Evolutionary conservation across 2,888 invertebrate species (phyloP).

Genomic region (Ctenicera cuprea): DNA sequence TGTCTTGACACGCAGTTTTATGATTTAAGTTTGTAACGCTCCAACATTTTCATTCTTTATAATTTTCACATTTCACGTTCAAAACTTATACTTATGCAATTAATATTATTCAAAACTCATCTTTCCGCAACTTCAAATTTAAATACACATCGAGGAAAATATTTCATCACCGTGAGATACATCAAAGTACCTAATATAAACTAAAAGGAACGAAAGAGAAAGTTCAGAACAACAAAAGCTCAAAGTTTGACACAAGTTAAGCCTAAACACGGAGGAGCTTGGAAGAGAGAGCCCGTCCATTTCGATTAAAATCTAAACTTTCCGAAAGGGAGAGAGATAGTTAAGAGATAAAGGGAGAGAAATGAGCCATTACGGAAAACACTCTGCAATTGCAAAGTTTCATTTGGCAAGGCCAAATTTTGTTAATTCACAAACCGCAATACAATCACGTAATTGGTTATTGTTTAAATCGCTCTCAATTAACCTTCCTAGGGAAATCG

Average conservation of each 20-base stretch:
- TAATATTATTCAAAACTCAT: too few species aligned
- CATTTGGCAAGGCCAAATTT: conserved; percentile 19
- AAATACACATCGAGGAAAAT: too few species aligned
- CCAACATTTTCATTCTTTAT: too few species aligned
- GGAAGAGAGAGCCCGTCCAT: background rate
- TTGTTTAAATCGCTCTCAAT: conserved; percentile 30
- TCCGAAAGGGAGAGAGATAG: background rate
- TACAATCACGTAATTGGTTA: conserved; percentile 36
- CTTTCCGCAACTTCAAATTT: too few species aligned
- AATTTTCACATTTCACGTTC: too few species aligned
- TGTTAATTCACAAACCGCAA: conserved; percentile 24
- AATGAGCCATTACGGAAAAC: background rate
- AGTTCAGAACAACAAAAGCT: conserved; percentile 4
- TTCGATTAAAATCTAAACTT: conserved; percentile 6
- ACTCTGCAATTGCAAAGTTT: conserved; percentile 11
- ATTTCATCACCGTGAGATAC: too few species aligned
- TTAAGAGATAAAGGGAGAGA: background rate
- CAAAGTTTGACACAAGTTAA: background rate
- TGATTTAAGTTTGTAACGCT: too few species aligned
- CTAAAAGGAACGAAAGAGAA: conserved; percentile 5
- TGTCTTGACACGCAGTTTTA: too few species aligned
- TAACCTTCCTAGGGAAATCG: conserved; percentile 28
- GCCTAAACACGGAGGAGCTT: background rate
- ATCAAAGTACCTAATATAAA: background rate
- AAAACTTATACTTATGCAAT: too few species aligned